Conservation (phyloP, 2,888 invertebrate species). For the Campoletis raptor region DNA sequence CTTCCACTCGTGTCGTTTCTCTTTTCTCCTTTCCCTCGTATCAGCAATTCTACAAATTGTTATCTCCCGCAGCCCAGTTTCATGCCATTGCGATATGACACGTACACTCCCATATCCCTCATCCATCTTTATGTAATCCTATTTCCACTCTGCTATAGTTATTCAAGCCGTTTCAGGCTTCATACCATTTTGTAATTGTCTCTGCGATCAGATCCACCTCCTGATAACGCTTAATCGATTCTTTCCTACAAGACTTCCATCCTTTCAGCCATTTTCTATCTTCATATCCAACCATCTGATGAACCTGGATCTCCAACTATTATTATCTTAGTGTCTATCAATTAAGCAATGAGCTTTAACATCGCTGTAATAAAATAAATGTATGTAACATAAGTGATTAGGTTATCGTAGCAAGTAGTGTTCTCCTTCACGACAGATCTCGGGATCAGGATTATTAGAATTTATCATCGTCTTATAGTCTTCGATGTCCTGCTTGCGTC, state of each 20-base stretch:
- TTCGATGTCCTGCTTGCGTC: slow-evolving; percentile 22
- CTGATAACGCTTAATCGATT: neutral
- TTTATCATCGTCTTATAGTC: slow-evolving; percentile 9
- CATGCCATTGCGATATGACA: slow-evolving; percentile 12
- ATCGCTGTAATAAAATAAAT: neutral
- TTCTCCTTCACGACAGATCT: slow-evolving; percentile 30
- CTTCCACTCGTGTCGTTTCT: slow-evolving; percentile 20
- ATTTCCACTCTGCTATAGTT: slow-evolving; percentile 17
- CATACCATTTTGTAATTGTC: slow-evolving; percentile 4
- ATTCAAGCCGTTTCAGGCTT: slow-evolving; percentile 2
- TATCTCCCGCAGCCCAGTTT: slow-evolving; percentile 44
- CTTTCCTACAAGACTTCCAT: neutral
- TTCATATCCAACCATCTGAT: neutral
- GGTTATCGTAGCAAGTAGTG: slow-evolving; percentile 1
- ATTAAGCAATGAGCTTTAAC: neutral
- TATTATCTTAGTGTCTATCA: neutral
- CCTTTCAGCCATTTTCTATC: neutral
- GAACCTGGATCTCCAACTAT: neutral
- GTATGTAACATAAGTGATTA: slow-evolving; percentile 11
- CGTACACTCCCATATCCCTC: slow-evolving; percentile 10
- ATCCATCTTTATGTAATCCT: slow-evolving; percentile 37
- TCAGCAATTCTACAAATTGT: slow-evolving; percentile 54
- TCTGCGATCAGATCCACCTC: neutral
- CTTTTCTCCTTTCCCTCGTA: slow-evolving; percentile 38
- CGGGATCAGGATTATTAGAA: slow-evolving; percentile 7